A percentile compares a stretch with the other conserved stretches of the same genome.
Conservation (phyloP, 2,888 invertebrate species). For the Tribolium freemani region DNA sequence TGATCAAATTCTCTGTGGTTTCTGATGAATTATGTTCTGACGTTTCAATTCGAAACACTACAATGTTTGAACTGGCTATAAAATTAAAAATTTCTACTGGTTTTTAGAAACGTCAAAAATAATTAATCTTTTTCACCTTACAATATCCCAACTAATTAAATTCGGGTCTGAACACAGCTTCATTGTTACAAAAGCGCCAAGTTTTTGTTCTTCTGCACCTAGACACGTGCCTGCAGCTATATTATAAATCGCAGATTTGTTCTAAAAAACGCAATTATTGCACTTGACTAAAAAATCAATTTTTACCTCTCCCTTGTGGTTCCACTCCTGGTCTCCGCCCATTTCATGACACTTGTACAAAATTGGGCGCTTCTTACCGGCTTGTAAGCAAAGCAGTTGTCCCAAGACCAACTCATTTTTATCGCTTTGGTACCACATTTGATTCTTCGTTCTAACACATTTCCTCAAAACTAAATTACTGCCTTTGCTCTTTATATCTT, state of each 20-base stretch:
- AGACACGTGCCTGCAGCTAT: constrained; percentile 89
- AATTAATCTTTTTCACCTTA: constrained; percentile 52
- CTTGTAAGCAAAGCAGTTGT: constrained; percentile 88
- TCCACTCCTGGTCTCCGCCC: constrained; percentile 94
- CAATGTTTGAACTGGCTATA: no score
- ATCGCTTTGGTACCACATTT: constrained; percentile 90
- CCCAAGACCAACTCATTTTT: constrained; percentile 87
- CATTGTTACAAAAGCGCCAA: constrained; percentile 71
- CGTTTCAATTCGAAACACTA: no score
- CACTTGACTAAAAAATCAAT: background rate
- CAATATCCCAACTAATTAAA: constrained; percentile 72
- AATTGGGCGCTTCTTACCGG: constrained; percentile 74
- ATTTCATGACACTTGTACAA: constrained; percentile 94
- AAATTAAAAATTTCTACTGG: no score
- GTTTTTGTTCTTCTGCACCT: constrained; percentile 69
- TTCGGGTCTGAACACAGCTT: constrained; percentile 74
- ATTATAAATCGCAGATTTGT: constrained; percentile 85
- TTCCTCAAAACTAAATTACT: constrained; percentile 79
- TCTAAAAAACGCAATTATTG: constrained; percentile 68
- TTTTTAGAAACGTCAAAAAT: background rate
- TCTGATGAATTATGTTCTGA: no score
- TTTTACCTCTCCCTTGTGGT: constrained; percentile 79
- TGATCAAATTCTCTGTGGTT: no score
- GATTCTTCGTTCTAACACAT: constrained; percentile 80
- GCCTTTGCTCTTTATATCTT: constrained; percentile 83